These are phyloP conservation scores for Caradrina clavipalpis DNA, from an alignment of 2,888 invertebrate genomes.

Conservation along the genomic window DNA sequence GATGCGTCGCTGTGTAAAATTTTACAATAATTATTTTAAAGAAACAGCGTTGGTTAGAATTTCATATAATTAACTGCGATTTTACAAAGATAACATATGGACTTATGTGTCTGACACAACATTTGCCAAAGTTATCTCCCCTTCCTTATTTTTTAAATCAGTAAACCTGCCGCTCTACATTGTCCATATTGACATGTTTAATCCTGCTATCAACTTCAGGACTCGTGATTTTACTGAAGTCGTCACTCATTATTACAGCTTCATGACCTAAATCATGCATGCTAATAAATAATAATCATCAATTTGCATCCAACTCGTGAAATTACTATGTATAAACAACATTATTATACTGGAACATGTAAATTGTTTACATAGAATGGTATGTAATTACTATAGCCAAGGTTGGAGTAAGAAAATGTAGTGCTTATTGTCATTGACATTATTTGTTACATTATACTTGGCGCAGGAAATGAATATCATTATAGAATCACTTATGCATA, in stretches of 20 bases:
- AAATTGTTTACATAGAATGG: slow-evolving; percentile 57
- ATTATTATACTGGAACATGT: slow-evolving; percentile 49
- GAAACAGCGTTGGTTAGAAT: slow-evolving; percentile 11
- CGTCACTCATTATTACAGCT: slow-evolving; percentile 5
- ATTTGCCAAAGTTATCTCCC: neutral
- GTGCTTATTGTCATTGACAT: slow-evolving; percentile 64
- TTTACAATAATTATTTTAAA: slow-evolving; percentile 11
- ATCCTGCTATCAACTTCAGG: neutral
- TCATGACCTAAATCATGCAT: slow-evolving; percentile 38
- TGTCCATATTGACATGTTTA: neutral
- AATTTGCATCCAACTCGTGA: slow-evolving; percentile 54
- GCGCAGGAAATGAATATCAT: slow-evolving; percentile 61
- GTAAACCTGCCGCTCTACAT: no score
- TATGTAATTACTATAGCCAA: slow-evolving; percentile 55
- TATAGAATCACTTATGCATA: slow-evolving; percentile 55
- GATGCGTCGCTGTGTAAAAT: slow-evolving; percentile 23
- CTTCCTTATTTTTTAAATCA: neutral
- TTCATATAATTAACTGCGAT: neutral
- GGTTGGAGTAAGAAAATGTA: slow-evolving; percentile 62
- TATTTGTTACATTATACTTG: slow-evolving; percentile 59
- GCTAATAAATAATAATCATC: slow-evolving; percentile 27
- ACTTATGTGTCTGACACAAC: neutral
- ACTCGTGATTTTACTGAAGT: slow-evolving; percentile 7
- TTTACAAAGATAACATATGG: neutral
- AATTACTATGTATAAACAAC: slow-evolving; percentile 45